Base-by-base conservation (phyloP, 2,888 invertebrate genomes). In the Pollenia angustigena region DNA sequence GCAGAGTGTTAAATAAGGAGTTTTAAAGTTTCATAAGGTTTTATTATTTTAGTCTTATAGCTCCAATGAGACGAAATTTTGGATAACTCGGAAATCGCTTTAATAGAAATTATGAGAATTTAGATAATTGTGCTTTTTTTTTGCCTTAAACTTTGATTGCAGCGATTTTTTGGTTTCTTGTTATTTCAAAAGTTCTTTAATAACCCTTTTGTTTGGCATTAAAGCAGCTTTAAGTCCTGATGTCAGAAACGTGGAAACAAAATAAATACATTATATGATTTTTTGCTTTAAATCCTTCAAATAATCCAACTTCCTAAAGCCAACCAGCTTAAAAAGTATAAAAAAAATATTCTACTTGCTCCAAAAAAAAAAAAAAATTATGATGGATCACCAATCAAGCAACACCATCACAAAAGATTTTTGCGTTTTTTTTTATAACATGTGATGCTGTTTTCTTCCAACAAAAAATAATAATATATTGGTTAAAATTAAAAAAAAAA, bases 331-430 rank as follows among this genome's bases (percentile, higher is more conserved):
- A 62, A 60, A 80, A 52, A 62, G 52, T 40, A 60, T 44, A 60
- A 71, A 69, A 40, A 75, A 68, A 40, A 62, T 69, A 58, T 32
- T 48, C 54, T 64, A 80, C 54, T 64, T 68, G 58, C 58, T 0
- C 32, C 4, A 32, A 54, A 84, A 81, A 76, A 71, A 72, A 44
- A 68, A 18, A 80, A 86, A 89, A 91, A 92, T 90, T 90, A 93
- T 93, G 93, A 93, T 93, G 92, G 93, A 93, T 93, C 92, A 92
- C 93, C 93, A 93, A 93, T 93, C 91, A 92, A 89, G 90, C 89
- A 91, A 91, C 90, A 91, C 91, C 91, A 92, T 91, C 90, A 91
- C 85, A 74, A 79, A 64, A 68, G n/a, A 60, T 60, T 75, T 62
- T 68, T 58, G 48, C 2, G 8, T 50, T 60, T 40, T 58, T 60